Conservation (phyloP, 2,797 vertebrate species). For the Takifugu ocellatus region DNA sequence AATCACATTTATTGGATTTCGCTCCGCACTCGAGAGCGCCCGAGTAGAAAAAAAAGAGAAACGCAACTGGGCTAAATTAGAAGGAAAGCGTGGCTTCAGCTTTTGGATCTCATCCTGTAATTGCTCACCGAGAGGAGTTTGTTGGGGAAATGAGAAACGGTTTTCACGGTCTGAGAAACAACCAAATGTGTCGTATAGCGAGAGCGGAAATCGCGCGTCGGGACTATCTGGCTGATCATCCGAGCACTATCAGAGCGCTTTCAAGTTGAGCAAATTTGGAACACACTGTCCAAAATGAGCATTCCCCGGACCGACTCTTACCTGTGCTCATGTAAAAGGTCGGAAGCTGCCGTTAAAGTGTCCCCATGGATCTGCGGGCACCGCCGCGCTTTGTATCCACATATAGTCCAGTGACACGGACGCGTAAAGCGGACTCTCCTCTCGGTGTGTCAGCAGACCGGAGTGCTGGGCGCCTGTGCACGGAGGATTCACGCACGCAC, state of each 20-base stretch:
- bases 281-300: conserved; percentile 34
- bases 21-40: conserved; percentile 13
- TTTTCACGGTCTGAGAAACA: not conserved
- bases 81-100: not conserved
- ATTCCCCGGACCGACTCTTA: conserved; percentile 33
- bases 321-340: conserved; percentile 60
- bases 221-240: too few species aligned
- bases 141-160: not conserved
- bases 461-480: conserved; percentile 58
- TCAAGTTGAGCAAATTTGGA: conserved; percentile 42
- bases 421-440: conserved; percentile 58
- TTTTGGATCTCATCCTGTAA: not conserved
- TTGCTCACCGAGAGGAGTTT: conserved; percentile 13
- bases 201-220: too few species aligned
- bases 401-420: conserved; percentile 62
- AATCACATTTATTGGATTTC: conserved; percentile 16
- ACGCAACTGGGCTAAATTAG: not conserved
- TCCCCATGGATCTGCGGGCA: conserved; percentile 59
- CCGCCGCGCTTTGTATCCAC: conserved; percentile 62
- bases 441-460: conserved; percentile 63
- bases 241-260: conserved; percentile 6
- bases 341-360: conserved; percentile 53
- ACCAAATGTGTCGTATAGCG: too few species aligned
- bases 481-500: conserved; percentile 18
- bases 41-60: conserved; percentile 17